These are phyloP conservation scores for Brachypodius melanocephalos DNA, from an alignment of 2,113 vertebrate species.

Conservation along the genomic window DNA sequence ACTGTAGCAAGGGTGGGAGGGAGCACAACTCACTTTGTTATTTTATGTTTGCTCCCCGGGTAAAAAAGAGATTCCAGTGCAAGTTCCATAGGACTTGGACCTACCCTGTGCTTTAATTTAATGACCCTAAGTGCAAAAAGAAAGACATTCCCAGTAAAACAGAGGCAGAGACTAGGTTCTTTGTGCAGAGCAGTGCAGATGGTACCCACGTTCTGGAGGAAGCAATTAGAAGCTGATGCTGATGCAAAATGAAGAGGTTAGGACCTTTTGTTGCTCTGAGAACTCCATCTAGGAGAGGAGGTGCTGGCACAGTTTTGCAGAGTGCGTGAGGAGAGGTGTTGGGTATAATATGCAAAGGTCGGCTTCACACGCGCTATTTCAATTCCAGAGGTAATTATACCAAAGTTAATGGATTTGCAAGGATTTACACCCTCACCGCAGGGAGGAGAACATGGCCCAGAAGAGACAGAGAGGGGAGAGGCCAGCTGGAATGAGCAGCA, in stretches of 20 bases:
- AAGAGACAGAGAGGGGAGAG: background rate
- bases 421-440: background rate
- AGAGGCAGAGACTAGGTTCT: background rate
- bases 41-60: constrained; percentile 51
- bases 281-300: background rate
- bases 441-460: background rate
- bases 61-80: constrained; percentile 16
- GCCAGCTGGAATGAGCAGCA: background rate
- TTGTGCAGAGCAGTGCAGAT: background rate
- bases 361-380: background rate
- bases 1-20: constrained; percentile 39
- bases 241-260: background rate
- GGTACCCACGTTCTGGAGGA: background rate
- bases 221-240: background rate
- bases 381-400: background rate
- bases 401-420: background rate
- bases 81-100: constrained; percentile 33
- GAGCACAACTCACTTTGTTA: constrained; percentile 61
- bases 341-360: background rate
- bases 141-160: background rate
- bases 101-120: constrained; percentile 48
- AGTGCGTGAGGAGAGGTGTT: background rate
- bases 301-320: background rate
- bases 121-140: background rate
- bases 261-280: background rate